These are phyloP conservation scores for Lasioglossum vierecki DNA, from an alignment of 2,888 invertebrate genomes.

Conservation along the genomic window DNA sequence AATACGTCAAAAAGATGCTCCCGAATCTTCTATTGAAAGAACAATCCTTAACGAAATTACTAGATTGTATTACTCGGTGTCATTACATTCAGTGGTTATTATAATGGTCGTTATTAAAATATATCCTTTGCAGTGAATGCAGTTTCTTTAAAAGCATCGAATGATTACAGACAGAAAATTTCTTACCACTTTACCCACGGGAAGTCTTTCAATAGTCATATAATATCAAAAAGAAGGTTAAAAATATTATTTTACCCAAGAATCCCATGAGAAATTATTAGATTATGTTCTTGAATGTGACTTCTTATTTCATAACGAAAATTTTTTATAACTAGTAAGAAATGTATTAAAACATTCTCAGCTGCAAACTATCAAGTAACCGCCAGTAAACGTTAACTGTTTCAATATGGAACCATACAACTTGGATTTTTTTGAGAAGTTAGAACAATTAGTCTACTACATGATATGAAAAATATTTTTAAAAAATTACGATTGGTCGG, in stretches of 20 bases:
- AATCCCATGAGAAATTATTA: not conserved
- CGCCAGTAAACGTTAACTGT: no score
- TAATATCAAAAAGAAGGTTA: not conserved
- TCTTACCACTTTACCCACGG: not conserved
- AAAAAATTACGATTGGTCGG: no score
- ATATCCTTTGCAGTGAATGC: not conserved
- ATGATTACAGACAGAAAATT: not conserved
- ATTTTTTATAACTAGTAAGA: not conserved
- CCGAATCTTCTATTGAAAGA: not conserved
- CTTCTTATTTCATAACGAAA: not conserved
- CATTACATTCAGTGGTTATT: not conserved
- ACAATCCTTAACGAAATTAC: not conserved
- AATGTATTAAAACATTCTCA: not conserved
- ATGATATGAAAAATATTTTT: no score
- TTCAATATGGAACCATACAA: no score
- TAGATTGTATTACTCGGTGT: not conserved
- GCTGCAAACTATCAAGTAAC: not conserved
- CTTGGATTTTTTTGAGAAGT: no score
- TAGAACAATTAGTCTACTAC: no score
- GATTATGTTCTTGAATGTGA: not conserved
- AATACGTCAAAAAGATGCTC: not conserved
- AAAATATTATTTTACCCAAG: not conserved
- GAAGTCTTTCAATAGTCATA: not conserved
- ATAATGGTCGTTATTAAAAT: no score
- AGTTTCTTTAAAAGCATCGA: not conserved